Conservation (phyloP, 1,140 invertebrate species). For the Bombus pascuorum region DNA sequence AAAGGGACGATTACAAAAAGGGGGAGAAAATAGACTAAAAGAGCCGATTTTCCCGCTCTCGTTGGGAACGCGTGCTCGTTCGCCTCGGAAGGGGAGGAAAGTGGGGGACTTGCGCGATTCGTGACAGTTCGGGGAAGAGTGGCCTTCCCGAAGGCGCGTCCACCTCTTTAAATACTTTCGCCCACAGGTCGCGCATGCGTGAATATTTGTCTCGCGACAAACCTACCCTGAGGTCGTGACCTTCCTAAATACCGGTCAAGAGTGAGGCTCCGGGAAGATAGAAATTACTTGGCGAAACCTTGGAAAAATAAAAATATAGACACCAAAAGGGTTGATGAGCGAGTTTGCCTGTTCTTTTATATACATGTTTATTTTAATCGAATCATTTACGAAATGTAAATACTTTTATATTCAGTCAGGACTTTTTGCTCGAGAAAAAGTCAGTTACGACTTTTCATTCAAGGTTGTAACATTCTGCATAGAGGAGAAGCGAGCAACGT, state of each 20-base stretch:
- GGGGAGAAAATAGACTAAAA: constrained; percentile 23
- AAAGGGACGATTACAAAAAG: background rate
- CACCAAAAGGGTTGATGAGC: background rate
- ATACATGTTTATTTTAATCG: background rate
- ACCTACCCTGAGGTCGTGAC: constrained; percentile 75
- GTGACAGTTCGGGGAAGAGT: constrained; percentile 75
- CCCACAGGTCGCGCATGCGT: constrained; percentile 70
- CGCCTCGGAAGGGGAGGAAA: constrained; percentile 44
- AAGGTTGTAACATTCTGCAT: background rate
- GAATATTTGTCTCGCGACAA: constrained; percentile 27
- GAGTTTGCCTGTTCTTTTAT: background rate
- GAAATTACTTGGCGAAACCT: constrained; percentile 31
- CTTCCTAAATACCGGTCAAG: constrained; percentile 80
- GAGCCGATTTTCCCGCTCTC: constrained; percentile 38
- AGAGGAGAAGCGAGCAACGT: too few relatives aligned
- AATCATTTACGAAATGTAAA: too few relatives aligned
- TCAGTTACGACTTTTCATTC: background rate
- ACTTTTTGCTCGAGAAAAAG: background rate
- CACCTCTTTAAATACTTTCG: constrained; percentile 80
- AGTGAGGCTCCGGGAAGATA: constrained; percentile 60
- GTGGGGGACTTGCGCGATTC: constrained; percentile 62
- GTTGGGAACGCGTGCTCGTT: constrained; percentile 39
- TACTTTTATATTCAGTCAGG: background rate
- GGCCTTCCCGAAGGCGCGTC: constrained; percentile 74
- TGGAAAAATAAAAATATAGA: constrained; percentile 18